Evolutionary conservation across 2,888 invertebrate species (phyloP), one percentile per base, ranked within the genome.

Genomic region (Agriopis aurantiaria): DNA sequence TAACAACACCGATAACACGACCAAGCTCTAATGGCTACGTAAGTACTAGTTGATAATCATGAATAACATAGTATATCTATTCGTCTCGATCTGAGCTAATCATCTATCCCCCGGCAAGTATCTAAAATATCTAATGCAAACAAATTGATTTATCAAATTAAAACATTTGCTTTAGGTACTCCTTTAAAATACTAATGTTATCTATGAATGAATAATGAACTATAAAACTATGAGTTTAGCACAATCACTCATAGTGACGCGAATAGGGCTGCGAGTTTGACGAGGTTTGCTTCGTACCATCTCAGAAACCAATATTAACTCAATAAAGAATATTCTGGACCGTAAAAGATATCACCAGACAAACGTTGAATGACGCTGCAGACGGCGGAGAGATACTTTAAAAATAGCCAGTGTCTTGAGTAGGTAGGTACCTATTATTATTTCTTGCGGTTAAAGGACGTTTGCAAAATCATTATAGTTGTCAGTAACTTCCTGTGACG

Each of bases 171-270:
- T 81, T 81, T 76, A 62, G 45, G 62, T 62, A 77, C 68, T 78
- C 79, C 78, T 78, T 79, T 53, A 60, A 62, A 80, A 79, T 80
- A 82, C 88, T 90, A 91, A 87, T 78, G 82, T 89, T 88, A 80
- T 78, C 89, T 91, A 92, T 80, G 71, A 78, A 91, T 91, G 91
- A 85, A 74, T 70, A 72, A 88, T 89, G 88, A 90, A 81, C 91
- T 93, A 93, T 80, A 78, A n/a, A 79, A 92, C 94, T 92, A 93
- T 93, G 94, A 93, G 94, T 91, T 93, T 90, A 94, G 94, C 94
- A 94, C 94, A 94, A 91, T 94, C 89, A 91, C 94, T 92, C 94
- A 93, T 93, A 93, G 94, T 92, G 88, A 91, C 81, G 87, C 87
- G 85, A 89, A 86, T 78, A 82, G 90, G 88, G 87, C 80, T 81